Evolutionary conservation across 1,140 invertebrate species (phyloP), one percentile per base, ranked within the genome.

Genomic region (Temnothorax longispinosus): DNA sequence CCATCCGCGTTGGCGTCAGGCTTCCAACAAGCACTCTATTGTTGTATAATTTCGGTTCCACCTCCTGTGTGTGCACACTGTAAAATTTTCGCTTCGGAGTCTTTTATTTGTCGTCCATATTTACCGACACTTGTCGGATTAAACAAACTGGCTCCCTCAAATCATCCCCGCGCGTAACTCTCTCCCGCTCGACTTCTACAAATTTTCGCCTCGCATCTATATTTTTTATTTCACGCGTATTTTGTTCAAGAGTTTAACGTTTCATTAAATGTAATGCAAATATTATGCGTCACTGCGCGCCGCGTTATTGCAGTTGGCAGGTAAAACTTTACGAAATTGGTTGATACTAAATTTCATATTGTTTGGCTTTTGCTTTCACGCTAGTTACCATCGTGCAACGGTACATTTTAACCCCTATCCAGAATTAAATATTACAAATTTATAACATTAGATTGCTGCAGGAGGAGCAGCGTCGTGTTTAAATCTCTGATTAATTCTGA

Each of bases 41-140:
- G 77, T 67, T 80, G 69, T 84, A 84, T 84, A 84, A 84, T 84
- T 84, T 84, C 41, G 54, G 69, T 38, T 18, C 54, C 80, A 60
- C 54, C 64, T 64, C 27, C 76, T 18, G 13, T 35, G 35, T 41
- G 60, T 3, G 38, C 15, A 27, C 50, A 18, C 27, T 74, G 80
- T 60, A 84, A 60, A 84, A 84, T 84, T 84, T 84, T 84, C 80
- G 41, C 80, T 84, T 41, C 35, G 1, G 13, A 75, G 80, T 84
- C 65, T 84, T 84, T 84, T 84, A 84, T 84, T 84, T 84, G 80
- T 75, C 80, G 69, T 75, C 80, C 80, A 84, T 84, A 84, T 84
- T 84, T 84, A 84, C 80, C 56, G 80, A 84, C 81, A 67, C 71
- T 85, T 85, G 62, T 76, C 41, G 52, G 52, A 74, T 85, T 85